phyloP scores from a whole-genome alignment of 2,888 invertebrate genomes.

The Netelia melanura region DNA sequence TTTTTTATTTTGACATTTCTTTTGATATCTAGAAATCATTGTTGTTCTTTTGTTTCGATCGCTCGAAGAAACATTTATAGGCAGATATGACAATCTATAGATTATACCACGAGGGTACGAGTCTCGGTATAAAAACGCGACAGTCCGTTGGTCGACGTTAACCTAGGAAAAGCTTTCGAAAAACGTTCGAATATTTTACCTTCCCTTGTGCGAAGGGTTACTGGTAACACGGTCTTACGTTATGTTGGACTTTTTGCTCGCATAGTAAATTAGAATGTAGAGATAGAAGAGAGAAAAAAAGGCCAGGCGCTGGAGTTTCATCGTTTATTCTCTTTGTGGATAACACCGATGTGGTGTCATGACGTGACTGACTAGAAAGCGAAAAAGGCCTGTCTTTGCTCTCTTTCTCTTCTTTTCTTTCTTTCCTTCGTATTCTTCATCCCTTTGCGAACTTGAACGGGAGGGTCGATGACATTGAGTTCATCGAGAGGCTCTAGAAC shows the following conservation, averaged over 20 bases:
- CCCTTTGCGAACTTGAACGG: conserved; percentile 53
- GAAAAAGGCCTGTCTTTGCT: conserved; percentile 48
- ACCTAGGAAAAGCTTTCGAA: conserved; percentile 16
- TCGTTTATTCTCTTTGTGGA: conserved; percentile 70
- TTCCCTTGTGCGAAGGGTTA: not conserved
- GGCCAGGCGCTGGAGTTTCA: conserved; percentile 42
- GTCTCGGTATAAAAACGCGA: conserved; percentile 18
- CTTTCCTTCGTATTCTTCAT: conserved; percentile 45
- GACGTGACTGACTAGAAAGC: conserved; percentile 46
- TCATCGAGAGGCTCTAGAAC: conserved; percentile 16
- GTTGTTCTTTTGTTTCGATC: too few species aligned
- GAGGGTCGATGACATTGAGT: conserved; percentile 68
- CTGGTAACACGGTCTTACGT: not conserved
- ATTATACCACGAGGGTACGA: too few species aligned
- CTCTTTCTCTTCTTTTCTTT: conserved; percentile 18
- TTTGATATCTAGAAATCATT: too few species aligned
- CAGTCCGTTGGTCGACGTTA: conserved; percentile 26
- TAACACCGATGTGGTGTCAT: conserved; percentile 51
- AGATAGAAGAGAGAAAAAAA: conserved; percentile 52
- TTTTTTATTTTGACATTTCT: too few species aligned
- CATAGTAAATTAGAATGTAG: conserved; percentile 61
- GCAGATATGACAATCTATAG: too few species aligned
- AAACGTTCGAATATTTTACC: not conserved
- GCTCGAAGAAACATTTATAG: too few species aligned
- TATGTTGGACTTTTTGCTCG: conserved; percentile 20